phyloP scores from a whole-genome alignment of 1,140 invertebrate species.

The Leucophenga varia region DNA sequence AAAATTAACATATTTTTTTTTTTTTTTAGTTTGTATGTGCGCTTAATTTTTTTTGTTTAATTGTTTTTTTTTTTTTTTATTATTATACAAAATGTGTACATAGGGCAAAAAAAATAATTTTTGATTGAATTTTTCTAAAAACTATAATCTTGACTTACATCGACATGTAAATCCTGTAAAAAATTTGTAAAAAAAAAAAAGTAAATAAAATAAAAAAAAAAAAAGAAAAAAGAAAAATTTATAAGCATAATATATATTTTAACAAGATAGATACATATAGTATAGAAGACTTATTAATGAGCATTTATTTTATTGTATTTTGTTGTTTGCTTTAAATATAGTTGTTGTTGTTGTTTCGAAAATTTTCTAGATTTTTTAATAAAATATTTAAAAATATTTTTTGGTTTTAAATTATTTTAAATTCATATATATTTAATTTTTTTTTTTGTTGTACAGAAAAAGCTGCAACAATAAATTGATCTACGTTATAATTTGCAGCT shows the following conservation, averaged over 20 bases:
- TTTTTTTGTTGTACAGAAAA: too few relatives aligned
- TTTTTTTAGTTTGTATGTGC: background rate
- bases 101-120: background rate
- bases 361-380: too few relatives aligned
- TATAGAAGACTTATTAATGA: constrained; percentile 22
- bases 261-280: constrained; percentile 35
- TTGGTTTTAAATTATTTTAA: too few relatives aligned
- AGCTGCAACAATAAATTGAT: too few relatives aligned
- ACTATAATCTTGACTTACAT: constrained; percentile 60
- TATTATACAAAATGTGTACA: constrained; percentile 14
- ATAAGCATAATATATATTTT: constrained; percentile 53
- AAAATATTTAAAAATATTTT: constrained; percentile 20
- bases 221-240: constrained; percentile 50
- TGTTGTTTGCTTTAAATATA: constrained; percentile 6
- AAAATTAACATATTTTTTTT: too few relatives aligned
- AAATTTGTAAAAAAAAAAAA: constrained; percentile 44
- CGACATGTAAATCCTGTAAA: constrained; percentile 64
- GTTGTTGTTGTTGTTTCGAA: constrained; percentile 14
- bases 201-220: constrained; percentile 20
- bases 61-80: constrained; percentile 12
- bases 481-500: too few relatives aligned
- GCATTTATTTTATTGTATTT: constrained; percentile 12
- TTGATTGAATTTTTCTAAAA: constrained; percentile 28
- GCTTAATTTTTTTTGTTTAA: constrained; percentile 1
- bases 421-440: too few relatives aligned